Percentiles rank a stretch among this genome's conserved stretches.
phyloP scores from a whole-genome alignment of 1,140 invertebrate species.

The Drosophila arizonae region DNA sequence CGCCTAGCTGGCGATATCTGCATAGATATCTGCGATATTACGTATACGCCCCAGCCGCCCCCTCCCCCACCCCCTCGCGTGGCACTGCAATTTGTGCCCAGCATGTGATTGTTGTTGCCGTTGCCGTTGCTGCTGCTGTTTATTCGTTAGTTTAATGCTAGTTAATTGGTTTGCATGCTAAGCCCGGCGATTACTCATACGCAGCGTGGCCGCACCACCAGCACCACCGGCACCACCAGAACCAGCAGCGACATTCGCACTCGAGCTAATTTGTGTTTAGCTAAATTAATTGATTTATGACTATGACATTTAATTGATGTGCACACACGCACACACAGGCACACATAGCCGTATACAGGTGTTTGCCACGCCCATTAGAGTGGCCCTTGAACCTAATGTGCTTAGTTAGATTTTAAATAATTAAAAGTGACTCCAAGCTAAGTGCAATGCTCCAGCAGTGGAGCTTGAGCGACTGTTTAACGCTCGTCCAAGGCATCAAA shows the following conservation, averaged over 20 bases:
- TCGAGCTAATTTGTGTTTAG: constrained; percentile 63
- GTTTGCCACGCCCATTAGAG: background rate
- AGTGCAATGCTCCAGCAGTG: no score
- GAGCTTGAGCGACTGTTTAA: no score
- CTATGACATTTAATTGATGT: constrained; percentile 39
- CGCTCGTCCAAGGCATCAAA: background rate
- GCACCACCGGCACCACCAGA: background rate
- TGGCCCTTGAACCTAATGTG: no score
- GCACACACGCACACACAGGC: background rate
- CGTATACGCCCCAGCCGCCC: background rate
- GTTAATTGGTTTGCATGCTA: constrained; percentile 57
- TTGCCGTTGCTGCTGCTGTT: background rate
- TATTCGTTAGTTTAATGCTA: constrained; percentile 46
- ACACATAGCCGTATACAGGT: background rate
- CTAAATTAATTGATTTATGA: constrained; percentile 77
- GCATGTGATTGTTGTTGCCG: constrained; percentile 12
- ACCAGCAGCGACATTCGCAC: background rate
- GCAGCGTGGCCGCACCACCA: constrained; percentile 31
- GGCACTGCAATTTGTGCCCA: background rate
- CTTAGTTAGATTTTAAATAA: constrained; percentile 38
- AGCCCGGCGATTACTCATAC: constrained; percentile 58
- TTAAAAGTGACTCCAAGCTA: constrained; percentile 56
- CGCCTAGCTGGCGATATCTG: constrained; percentile 22
- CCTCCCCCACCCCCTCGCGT: no score
- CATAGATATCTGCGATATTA: constrained; percentile 17